Conservation (phyloP, 2,888 invertebrate species). For the Eupithecia pulchellata region DNA sequence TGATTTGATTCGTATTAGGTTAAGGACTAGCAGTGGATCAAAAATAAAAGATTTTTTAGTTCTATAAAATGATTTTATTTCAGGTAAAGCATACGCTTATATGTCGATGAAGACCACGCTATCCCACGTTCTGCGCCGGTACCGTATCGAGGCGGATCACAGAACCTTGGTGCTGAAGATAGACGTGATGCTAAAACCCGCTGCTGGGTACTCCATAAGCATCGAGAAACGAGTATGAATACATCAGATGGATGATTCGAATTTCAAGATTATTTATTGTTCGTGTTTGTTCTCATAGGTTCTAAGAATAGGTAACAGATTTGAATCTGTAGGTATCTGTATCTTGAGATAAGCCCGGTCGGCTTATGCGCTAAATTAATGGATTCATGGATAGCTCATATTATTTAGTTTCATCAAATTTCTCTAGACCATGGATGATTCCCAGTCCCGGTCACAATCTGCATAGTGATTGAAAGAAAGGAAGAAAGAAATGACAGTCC, state of each 20-base stretch:
- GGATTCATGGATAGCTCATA: too few species aligned
- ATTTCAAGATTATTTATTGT: background rate
- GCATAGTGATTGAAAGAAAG: too few species aligned
- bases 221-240: constrained; percentile 52
- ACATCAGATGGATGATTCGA: background rate
- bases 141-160: constrained; percentile 59
- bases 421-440: too few species aligned
- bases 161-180: constrained; percentile 58
- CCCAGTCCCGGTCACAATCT: too few species aligned
- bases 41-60: too few species aligned
- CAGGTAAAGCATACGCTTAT: constrained; percentile 68
- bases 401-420: too few species aligned
- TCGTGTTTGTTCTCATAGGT: background rate
- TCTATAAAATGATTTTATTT: constrained; percentile 22
- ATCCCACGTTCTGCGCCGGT: constrained; percentile 60
- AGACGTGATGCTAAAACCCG: constrained; percentile 67
- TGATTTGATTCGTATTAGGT: too few species aligned
- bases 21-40: too few species aligned
- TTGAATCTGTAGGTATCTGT: too few species aligned
- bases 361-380: too few species aligned
- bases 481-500: too few species aligned
- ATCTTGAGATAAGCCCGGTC: too few species aligned
- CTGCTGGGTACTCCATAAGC: constrained; percentile 57
- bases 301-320: background rate
- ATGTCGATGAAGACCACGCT: constrained; percentile 71